Evolutionary conservation across 2,888 invertebrate genomes (phyloP).

Genomic region (Dryobota labecula): DNA sequence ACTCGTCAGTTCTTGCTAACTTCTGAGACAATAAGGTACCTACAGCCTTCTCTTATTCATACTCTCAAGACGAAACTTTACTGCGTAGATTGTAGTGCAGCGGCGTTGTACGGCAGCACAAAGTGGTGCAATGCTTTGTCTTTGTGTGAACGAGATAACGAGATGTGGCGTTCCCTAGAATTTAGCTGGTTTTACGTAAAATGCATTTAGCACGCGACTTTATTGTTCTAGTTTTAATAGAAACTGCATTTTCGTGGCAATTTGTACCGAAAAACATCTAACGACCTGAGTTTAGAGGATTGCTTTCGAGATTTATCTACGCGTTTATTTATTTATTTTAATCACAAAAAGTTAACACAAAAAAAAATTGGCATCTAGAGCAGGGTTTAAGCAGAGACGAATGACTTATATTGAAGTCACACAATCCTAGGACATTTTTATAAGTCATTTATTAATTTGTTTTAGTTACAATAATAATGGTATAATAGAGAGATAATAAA

Average conservation of each 20-base stretch:
- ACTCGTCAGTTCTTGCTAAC: not conserved
- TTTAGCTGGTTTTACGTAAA: constrained; percentile 31
- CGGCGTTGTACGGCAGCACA: constrained; percentile 31
- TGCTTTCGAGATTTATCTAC: not conserved
- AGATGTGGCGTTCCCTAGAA: constrained; percentile 31
- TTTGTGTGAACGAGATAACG: constrained; percentile 57
- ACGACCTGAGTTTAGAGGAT: too few relatives aligned
- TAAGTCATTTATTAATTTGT: too few relatives aligned
- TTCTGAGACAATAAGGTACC: not conserved
- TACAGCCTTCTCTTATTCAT: constrained; percentile 33
- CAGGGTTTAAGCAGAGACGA: too few relatives aligned
- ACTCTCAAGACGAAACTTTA: constrained; percentile 28
- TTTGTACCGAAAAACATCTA: not conserved
- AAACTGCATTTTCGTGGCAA: not conserved
- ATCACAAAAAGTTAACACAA: too few relatives aligned
- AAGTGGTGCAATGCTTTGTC: constrained; percentile 57
- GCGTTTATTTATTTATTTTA: not conserved
- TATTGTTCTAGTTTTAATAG: constrained; percentile 6
- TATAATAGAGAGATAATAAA: too few relatives aligned
- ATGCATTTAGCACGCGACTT: constrained; percentile 30
- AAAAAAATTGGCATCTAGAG: too few relatives aligned
- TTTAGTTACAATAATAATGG: too few relatives aligned
- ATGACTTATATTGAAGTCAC: too few relatives aligned
- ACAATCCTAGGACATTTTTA: too few relatives aligned
- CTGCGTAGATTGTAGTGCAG: constrained; percentile 39